These are phyloP conservation scores for Peromyscus polionotus DNA, from an alignment of 2,113 vertebrate genomes.

Conservation along the genomic window DNA sequence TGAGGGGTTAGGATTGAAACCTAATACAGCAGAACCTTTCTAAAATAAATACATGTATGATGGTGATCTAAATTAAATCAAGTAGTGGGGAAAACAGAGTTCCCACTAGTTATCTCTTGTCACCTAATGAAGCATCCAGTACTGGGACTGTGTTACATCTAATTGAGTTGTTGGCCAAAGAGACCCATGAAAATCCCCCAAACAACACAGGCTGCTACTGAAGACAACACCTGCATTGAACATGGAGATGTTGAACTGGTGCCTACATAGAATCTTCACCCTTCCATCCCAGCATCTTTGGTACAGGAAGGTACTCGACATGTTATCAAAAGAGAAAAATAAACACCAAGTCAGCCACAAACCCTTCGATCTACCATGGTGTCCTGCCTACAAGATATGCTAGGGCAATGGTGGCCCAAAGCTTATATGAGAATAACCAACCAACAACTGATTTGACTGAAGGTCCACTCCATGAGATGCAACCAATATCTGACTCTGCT, in stretches of 20 bases:
- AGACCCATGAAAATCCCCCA: neutral
- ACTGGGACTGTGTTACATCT: neutral
- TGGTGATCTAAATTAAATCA: neutral
- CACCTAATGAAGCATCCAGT: neutral
- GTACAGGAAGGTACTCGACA: neutral
- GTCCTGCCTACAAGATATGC: neutral
- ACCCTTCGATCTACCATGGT: neutral
- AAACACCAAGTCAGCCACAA: neutral
- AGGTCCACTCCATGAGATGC: no score
- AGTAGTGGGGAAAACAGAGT: neutral
- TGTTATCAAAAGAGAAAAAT: neutral
- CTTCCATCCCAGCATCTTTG: neutral
- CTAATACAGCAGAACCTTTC: no score
- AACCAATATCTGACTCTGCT: no score
- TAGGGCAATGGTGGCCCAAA: neutral
- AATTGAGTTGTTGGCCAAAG: neutral
- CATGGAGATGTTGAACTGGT: neutral
- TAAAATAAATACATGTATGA: no score
- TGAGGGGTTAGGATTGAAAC: neutral
- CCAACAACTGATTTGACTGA: neutral
- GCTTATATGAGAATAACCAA: neutral
- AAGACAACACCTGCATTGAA: neutral
- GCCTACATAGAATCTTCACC: neutral
- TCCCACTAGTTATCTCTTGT: neutral
- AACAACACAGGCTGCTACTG: neutral